A percentile compares a stretch with the other conserved stretches of the same genome.
phyloP scores from a whole-genome alignment of 2,113 vertebrate species.

The Balaeniceps rex region DNA sequence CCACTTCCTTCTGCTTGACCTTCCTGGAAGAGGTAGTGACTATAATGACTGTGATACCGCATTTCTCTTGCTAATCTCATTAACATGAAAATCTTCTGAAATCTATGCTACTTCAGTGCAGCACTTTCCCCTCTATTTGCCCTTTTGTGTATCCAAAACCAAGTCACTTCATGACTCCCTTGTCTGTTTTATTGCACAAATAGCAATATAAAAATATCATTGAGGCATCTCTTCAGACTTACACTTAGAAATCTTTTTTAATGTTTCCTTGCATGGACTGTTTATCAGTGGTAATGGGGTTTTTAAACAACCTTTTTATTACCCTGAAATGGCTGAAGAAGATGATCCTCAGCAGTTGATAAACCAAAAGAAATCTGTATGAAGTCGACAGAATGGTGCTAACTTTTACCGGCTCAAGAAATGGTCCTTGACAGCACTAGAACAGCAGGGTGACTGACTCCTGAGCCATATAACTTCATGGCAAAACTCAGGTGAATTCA shows the following conservation, averaged over 20 bases:
- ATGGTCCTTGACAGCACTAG: not conserved
- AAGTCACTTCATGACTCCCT: not conserved
- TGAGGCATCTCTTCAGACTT: not conserved
- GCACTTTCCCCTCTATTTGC: not conserved
- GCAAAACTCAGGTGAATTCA: not conserved
- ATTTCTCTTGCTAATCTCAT: not conserved
- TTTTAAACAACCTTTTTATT: conserved; percentile 30
- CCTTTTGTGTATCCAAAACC: not conserved
- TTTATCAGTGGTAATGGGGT: not conserved
- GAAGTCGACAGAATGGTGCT: not conserved
- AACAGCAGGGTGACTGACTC: not conserved
- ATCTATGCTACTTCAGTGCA: not conserved
- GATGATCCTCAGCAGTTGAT: not conserved
- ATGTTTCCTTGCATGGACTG: not conserved
- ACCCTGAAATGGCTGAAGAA: not conserved
- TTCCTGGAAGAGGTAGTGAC: not conserved
- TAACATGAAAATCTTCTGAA: not conserved
- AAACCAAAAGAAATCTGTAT: not conserved
- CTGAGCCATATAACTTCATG: not conserved
- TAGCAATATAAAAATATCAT: not conserved
- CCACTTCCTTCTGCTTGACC: not conserved
- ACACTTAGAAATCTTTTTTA: not conserved
- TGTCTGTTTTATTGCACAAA: not conserved
- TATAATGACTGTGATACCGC: not conserved
- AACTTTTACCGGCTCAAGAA: not conserved